Conservation (phyloP, 2,888 invertebrate genomes). For the Melieria crassipennis region DNA sequence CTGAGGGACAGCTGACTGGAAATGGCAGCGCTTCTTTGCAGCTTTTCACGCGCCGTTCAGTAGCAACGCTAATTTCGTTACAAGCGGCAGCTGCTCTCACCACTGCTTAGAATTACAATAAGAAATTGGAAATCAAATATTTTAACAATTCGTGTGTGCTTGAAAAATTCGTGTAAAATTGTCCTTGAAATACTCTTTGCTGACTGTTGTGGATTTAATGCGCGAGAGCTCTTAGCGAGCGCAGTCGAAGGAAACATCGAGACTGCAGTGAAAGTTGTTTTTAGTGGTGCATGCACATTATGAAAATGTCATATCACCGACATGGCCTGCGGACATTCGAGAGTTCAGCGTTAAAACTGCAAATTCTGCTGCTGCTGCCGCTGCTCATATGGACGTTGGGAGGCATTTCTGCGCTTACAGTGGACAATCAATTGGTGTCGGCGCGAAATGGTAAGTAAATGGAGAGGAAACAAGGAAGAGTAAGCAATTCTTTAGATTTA, state of each 20-base stretch:
- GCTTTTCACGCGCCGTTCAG: conserved; percentile 20
- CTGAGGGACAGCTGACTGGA: conserved; percentile 4
- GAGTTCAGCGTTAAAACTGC: conserved; percentile 25
- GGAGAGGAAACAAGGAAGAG: neutral
- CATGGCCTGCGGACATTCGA: conserved; percentile 33
- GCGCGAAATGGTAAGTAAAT: conserved; percentile 63
- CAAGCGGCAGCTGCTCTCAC: conserved; percentile 30
- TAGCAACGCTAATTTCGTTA: conserved; percentile 37
- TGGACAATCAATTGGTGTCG: conserved; percentile 64
- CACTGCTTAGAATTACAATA: neutral
- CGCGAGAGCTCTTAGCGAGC: too few relatives aligned
- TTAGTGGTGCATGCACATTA: too few relatives aligned
- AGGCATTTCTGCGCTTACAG: conserved; percentile 48
- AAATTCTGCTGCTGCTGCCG: conserved; percentile 14
- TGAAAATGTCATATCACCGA: conserved; percentile 27
- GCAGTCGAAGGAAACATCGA: too few relatives aligned
- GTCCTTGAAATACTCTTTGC: too few relatives aligned
- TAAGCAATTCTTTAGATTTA: neutral
- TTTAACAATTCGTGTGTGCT: neutral
- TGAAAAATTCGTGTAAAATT: neutral
- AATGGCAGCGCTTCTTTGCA: conserved; percentile 24
- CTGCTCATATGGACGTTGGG: too few relatives aligned
- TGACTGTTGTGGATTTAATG: too few relatives aligned
- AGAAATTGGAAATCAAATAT: neutral
- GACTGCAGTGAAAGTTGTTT: too few relatives aligned